Percentiles rank a stretch among this genome's conserved stretches.
phyloP scores from a whole-genome alignment of 2,113 vertebrate genomes.

The Ctenomys sociabilis region DNA sequence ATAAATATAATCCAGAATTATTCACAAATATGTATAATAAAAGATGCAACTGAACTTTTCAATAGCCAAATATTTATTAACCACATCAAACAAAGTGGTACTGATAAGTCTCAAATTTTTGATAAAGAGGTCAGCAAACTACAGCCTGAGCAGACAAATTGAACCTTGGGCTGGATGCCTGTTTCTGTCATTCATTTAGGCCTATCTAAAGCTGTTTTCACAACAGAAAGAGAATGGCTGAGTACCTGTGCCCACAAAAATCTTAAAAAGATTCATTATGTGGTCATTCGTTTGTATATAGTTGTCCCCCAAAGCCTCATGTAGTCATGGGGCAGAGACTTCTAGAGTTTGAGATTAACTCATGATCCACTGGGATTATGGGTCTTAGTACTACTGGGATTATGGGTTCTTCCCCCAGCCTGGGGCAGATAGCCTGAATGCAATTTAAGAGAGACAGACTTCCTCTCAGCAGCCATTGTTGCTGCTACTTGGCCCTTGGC shows the following conservation, averaged over 20 bases:
- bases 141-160: neutral
- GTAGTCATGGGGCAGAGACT: too few relatives aligned
- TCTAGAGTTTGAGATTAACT: too few relatives aligned
- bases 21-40: conserved; percentile 32
- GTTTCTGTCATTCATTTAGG: neutral
- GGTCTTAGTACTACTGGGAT: too few relatives aligned
- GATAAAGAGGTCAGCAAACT: neutral
- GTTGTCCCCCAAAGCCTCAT: too few relatives aligned
- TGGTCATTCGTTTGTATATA: neutral
- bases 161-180: neutral
- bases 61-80: neutral
- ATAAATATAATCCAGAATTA: conserved; percentile 10
- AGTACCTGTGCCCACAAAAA: neutral
- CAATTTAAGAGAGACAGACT: too few relatives aligned
- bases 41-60: neutral
- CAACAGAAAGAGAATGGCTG: neutral
- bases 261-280: neutral
- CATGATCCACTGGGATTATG: too few relatives aligned
- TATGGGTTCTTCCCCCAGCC: too few relatives aligned
- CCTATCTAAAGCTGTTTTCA: neutral
- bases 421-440: too few relatives aligned
- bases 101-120: neutral
- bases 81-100: neutral
- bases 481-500: too few relatives aligned
- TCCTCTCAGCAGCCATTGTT: too few relatives aligned